phyloP scores from a whole-genome alignment of 2,888 invertebrate species.

The Pheosia tremula region DNA sequence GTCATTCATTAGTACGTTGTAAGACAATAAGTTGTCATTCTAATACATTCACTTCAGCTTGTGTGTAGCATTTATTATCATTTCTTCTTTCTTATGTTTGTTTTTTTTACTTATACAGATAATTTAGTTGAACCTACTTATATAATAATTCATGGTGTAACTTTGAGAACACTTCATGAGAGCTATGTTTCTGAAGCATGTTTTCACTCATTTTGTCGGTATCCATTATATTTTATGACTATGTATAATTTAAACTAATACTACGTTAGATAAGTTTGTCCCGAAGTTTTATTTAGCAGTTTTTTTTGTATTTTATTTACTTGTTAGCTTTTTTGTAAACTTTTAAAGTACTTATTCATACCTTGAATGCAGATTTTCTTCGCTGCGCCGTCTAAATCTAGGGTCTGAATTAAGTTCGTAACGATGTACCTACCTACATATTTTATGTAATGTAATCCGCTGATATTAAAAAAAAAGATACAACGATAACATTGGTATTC shows the following conservation, averaged over 20 bases:
- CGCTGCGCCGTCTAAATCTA: slow-evolving; percentile 23
- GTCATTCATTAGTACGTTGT: too few species aligned
- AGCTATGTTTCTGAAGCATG: too few species aligned
- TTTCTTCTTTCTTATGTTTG: not conserved
- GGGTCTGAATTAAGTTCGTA: slow-evolving; percentile 47
- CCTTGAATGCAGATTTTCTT: slow-evolving; percentile 18
- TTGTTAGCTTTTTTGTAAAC: not conserved
- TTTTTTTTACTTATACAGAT: too few species aligned
- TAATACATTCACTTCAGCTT: not conserved
- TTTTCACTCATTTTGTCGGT: too few species aligned
- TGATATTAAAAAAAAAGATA: slow-evolving; percentile 16
- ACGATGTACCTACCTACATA: slow-evolving; percentile 9
- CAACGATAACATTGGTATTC: not conserved
- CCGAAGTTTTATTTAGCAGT: not conserved
- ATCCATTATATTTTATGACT: too few species aligned
- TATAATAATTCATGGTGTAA: too few species aligned
- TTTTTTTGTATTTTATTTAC: not conserved
- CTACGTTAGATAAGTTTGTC: too few species aligned
- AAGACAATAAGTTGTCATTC: too few species aligned
- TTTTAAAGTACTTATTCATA: slow-evolving; percentile 4
- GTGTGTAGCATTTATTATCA: not conserved
- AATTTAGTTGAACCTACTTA: too few species aligned
- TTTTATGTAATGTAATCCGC: slow-evolving; percentile 25
- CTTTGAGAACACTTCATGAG: too few species aligned
- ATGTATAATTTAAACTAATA: too few species aligned